Evolutionary conservation across 2,888 invertebrate species (phyloP).

Genomic region (Eumerus sabulonum): DNA sequence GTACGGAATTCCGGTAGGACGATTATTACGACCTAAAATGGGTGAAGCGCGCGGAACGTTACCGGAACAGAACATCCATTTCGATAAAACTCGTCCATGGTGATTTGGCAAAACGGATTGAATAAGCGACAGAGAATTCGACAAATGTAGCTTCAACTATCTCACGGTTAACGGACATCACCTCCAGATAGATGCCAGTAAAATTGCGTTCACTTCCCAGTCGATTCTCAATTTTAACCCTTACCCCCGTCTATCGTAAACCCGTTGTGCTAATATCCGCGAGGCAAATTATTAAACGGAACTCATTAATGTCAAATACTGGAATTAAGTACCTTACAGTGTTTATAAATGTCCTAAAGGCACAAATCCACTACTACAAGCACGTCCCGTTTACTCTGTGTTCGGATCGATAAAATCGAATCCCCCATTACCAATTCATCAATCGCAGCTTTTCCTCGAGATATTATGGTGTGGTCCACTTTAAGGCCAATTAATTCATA

Average conservation of each 20-base stretch:
- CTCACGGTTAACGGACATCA: no score
- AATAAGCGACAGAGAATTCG: no score
- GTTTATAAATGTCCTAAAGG: conserved; percentile 15
- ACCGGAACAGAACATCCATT: no score
- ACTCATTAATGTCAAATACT: conserved; percentile 31
- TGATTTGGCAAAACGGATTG: no score
- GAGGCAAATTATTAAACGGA: conserved; percentile 32
- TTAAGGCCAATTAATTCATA: conserved; percentile 53
- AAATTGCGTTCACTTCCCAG: no score
- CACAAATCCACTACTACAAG: not conserved
- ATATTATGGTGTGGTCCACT: conserved; percentile 45
- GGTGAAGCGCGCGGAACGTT: no score
- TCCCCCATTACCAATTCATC: conserved; percentile 52
- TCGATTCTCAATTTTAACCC: no score
- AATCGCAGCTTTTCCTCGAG: conserved; percentile 46
- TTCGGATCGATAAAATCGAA: conserved; percentile 21
- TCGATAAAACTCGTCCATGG: no score
- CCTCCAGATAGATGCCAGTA: no score
- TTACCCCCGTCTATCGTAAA: not conserved
- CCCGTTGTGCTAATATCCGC: conserved; percentile 6
- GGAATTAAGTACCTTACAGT: conserved; percentile 8
- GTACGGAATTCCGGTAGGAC: no score
- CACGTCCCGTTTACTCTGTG: not conserved
- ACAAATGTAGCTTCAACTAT: no score
- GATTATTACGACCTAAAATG: no score